These are phyloP conservation scores for Phoebastria nigripes DNA, from an alignment of 2,797 vertebrate genomes.

Conservation along the genomic window DNA sequence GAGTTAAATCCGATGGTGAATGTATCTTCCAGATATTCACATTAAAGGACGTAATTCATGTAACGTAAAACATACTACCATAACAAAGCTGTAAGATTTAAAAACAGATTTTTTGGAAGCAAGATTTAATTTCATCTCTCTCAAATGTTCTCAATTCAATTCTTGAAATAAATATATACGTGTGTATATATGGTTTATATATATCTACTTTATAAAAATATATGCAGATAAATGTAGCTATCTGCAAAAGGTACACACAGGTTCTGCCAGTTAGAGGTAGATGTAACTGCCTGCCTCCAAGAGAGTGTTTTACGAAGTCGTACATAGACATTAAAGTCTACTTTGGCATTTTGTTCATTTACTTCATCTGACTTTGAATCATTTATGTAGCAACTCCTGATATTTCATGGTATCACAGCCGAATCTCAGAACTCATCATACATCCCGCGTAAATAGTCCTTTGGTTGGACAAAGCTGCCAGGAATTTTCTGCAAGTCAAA, in stretches of 20 bases:
- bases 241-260: not conserved
- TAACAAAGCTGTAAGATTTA: slow-evolving; percentile 38
- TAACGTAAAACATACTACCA: slow-evolving; percentile 60
- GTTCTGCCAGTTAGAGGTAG: not conserved
- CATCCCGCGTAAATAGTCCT: not conserved
- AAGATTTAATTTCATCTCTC: slow-evolving; percentile 28
- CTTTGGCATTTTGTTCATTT: not conserved
- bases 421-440: not conserved
- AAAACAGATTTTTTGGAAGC: slow-evolving; percentile 33
- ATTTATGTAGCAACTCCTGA: not conserved
- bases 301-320: not conserved
- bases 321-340: not conserved
- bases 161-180: not conserved
- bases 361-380: not conserved
- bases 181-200: not conserved
- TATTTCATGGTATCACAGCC: not conserved
- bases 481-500: slow-evolving; percentile 12
- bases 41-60: slow-evolving; percentile 47
- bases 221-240: not conserved
- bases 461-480: not conserved
- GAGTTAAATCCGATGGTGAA: slow-evolving; percentile 35
- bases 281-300: not conserved
- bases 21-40: slow-evolving; percentile 65
- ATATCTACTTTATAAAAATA: not conserved
- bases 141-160: slow-evolving; percentile 27